Evolutionary conservation across 2,888 invertebrate genomes (phyloP).

Genomic region (Xanthia icteritia): DNA sequence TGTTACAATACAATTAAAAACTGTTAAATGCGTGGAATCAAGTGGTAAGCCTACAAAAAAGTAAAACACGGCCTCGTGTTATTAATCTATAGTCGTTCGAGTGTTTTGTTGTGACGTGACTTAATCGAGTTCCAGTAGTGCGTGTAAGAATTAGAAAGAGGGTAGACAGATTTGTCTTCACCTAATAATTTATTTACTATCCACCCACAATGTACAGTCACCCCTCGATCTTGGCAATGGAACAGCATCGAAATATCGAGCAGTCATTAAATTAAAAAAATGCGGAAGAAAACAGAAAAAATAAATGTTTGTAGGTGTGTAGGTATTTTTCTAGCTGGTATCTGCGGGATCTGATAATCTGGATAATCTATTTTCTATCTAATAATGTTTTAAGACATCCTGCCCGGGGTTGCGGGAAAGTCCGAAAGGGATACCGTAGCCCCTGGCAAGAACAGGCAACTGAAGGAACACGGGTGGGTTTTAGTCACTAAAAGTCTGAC

Average conservation of each 20-base stretch:
- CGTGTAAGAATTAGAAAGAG: constrained; percentile 25
- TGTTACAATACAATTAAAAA: background rate
- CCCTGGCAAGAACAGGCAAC: too few species aligned
- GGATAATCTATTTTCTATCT: background rate
- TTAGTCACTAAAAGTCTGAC: too few species aligned
- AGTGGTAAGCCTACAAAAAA: background rate
- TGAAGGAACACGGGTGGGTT: too few species aligned
- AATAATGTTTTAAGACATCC: too few species aligned
- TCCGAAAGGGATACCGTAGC: too few species aligned
- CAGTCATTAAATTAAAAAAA: background rate
- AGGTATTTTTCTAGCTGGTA: background rate
- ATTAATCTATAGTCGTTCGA: background rate
- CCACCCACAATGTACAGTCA: background rate
- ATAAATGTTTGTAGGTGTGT: too few species aligned
- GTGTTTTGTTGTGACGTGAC: constrained; percentile 13
- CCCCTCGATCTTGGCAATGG: background rate
- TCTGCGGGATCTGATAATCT: background rate
- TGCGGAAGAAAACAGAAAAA: background rate
- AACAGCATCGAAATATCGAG: background rate
- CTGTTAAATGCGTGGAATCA: background rate
- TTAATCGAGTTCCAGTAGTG: constrained; percentile 21
- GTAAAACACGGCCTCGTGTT: background rate
- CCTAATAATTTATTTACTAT: background rate
- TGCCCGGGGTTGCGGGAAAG: too few species aligned
- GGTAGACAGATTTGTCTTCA: constrained; percentile 15